Evolutionary conservation across 2,888 invertebrate genomes (phyloP).

Genomic region (Diploptera punctata): DNA sequence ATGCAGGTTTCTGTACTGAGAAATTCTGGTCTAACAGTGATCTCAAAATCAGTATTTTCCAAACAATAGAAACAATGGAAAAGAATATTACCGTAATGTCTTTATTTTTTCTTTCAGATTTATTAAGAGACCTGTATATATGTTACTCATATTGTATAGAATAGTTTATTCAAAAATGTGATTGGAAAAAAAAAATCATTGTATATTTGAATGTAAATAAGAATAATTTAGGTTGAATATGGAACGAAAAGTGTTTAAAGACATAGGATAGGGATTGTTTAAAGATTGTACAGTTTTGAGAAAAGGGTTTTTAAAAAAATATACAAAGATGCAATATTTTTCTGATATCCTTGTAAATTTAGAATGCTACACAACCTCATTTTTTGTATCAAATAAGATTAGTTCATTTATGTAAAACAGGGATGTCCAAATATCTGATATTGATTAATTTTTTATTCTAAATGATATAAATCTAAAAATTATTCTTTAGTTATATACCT

Average conservation of each 20-base stretch:
- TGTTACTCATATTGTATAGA: too few species aligned
- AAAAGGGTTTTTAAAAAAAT: neutral
- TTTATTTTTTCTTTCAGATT: too few species aligned
- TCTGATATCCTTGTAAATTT: neutral
- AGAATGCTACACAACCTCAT: neutral
- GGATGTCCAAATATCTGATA: constrained; percentile 17
- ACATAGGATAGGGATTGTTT: constrained; percentile 2
- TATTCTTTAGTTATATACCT: too few species aligned
- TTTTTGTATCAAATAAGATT: neutral
- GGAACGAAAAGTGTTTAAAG: neutral
- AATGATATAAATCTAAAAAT: too few species aligned
- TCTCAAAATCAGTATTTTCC: too few species aligned
- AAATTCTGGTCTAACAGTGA: too few species aligned
- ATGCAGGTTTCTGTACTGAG: too few species aligned
- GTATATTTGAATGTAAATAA: neutral
- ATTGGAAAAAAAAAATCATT: neutral
- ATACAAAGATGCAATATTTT: constrained; percentile 11
- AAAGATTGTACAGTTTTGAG: neutral
- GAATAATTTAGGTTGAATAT: neutral
- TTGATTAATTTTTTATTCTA: too few species aligned
- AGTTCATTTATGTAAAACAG: neutral
- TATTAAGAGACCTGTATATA: too few species aligned
- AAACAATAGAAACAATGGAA: too few species aligned
- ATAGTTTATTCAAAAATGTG: too few species aligned
- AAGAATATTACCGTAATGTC: too few species aligned